Evolutionary conservation across 2,888 invertebrate genomes (phyloP).

Genomic region (Polylopha cassiicola): DNA sequence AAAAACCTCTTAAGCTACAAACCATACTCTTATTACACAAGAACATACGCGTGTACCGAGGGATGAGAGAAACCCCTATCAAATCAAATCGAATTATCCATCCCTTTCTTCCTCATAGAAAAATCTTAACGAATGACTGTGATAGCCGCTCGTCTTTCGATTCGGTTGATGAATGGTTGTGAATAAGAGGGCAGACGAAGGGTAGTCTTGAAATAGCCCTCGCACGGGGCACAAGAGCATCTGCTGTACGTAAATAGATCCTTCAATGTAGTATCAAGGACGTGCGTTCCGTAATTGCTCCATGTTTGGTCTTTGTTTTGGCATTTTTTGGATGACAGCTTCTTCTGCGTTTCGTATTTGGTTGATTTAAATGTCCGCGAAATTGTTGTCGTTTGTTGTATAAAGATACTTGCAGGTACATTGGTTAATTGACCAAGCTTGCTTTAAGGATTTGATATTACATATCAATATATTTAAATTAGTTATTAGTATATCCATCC

Average conservation of each 20-base stretch:
- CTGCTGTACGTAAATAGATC: slow-evolving; percentile 67
- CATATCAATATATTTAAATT: too few species aligned
- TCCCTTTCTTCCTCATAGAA: slow-evolving; percentile 12
- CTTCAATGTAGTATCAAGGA: slow-evolving; percentile 76
- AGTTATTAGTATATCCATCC: too few species aligned
- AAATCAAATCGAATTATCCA: slow-evolving; percentile 4
- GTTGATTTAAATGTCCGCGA: not conserved
- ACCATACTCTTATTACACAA: slow-evolving; percentile 33
- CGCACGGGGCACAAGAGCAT: slow-evolving; percentile 65
- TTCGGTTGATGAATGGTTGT: slow-evolving; percentile 22
- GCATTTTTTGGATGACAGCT: not conserved
- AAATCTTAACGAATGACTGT: slow-evolving; percentile 11
- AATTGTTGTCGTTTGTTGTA: too few species aligned
- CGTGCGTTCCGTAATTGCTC: slow-evolving; percentile 43
- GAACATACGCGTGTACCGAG: slow-evolving; percentile 23
- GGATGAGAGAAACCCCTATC: slow-evolving; percentile 13
- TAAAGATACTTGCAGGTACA: too few species aligned
- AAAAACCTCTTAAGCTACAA: slow-evolving; percentile 29
- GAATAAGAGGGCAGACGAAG: slow-evolving; percentile 25
- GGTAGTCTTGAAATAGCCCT: slow-evolving; percentile 58
- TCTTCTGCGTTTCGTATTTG: not conserved
- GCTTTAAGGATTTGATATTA: too few species aligned
- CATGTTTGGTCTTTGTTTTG: slow-evolving; percentile 21
- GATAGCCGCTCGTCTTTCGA: slow-evolving; percentile 13
- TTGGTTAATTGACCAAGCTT: too few species aligned